Conservation (phyloP, 2,888 invertebrate genomes). For the Carcina quercana region DNA sequence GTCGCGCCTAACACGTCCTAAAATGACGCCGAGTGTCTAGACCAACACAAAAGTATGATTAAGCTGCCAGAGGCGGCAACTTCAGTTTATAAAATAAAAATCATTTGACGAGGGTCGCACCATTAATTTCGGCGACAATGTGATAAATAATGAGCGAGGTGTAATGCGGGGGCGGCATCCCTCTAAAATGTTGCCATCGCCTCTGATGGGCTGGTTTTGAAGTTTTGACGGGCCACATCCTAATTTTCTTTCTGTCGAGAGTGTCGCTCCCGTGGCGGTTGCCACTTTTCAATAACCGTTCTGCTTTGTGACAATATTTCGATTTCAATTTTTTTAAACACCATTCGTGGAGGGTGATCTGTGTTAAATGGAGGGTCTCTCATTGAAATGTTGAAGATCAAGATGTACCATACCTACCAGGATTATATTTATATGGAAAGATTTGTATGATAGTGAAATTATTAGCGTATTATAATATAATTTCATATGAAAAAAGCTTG, state of each 20-base stretch:
- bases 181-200: conserved; percentile 42
- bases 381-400: no score
- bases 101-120: conserved; percentile 69
- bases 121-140: conserved; percentile 72
- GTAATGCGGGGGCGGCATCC: conserved; percentile 58
- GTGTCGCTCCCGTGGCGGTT: conserved; percentile 40
- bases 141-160: conserved; percentile 73
- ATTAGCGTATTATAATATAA: no score
- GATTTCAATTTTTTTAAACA: conserved; percentile 33
- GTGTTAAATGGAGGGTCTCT: no score
- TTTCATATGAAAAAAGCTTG: no score
- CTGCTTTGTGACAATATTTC: conserved; percentile 52
- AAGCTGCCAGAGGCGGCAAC: conserved; percentile 60
- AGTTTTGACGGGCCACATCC: conserved; percentile 69
- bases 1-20: no score
- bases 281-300: conserved; percentile 57
- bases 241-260: conserved; percentile 62
- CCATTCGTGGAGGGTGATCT: no score
- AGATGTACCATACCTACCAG: no score
- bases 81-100: conserved; percentile 70
- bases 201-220: conserved; percentile 63
- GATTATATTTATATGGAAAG: no score
- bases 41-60: conserved; percentile 69
- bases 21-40: no score
- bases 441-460: no score